Evolutionary conservation across 2,797 vertebrate genomes (phyloP).

Genomic region (Coccyzus lansbergi): DNA sequence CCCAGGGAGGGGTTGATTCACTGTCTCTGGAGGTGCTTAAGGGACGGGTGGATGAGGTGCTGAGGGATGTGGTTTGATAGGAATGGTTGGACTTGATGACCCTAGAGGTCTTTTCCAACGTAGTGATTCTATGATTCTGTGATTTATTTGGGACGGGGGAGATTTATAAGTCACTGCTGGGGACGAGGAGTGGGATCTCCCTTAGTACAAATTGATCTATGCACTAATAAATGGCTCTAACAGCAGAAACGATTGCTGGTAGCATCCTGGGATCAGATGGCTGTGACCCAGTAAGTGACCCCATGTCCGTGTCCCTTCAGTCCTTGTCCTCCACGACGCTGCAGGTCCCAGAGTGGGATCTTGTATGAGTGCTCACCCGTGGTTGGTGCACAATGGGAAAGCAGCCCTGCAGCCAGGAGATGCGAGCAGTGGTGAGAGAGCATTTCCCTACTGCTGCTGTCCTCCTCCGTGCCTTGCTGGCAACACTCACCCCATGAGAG

Average conservation of each 20-base stretch:
- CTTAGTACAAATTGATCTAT: no score
- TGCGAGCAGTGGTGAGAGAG: rapidly evolving
- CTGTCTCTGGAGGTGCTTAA: no score
- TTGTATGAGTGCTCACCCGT: rapidly evolving
- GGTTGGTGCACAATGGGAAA: rapidly evolving
- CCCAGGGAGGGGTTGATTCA: no score
- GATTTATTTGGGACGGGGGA: background rate
- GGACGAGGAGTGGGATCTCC: background rate
- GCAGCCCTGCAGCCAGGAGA: background rate
- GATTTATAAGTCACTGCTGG: rapidly evolving
- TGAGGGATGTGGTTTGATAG: no score
- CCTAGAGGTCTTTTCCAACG: no score
- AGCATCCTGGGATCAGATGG: rapidly evolving
- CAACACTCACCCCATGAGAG: background rate
- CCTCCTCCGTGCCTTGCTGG: background rate
- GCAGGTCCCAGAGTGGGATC: rapidly evolving
- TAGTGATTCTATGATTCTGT: no score
- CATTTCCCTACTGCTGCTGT: background rate
- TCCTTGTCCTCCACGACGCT: rapidly evolving
- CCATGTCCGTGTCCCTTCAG: rapidly evolving
- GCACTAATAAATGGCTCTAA: background rate
- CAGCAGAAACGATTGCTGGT: background rate
- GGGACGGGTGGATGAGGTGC: no score
- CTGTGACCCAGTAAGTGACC: background rate
- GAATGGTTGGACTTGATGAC: no score